Evolutionary conservation across 2,113 vertebrate genomes (phyloP), one percentile per base, ranked within the genome.

Genomic region (Odocoileus virginianus): DNA sequence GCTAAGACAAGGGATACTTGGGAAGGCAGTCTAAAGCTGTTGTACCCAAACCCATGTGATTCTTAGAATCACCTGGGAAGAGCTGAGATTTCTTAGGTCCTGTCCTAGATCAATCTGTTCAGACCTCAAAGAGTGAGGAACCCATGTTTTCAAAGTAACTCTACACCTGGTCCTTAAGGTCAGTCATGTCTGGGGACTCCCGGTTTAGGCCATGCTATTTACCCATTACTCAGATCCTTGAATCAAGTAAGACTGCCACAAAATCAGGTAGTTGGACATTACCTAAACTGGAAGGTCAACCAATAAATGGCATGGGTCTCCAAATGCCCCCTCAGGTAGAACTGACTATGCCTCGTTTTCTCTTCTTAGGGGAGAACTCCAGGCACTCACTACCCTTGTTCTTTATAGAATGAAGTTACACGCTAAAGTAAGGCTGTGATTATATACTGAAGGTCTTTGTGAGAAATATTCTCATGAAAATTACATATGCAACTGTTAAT

Each of bases 401-500:
- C 71, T 71, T 58, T 89, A 90, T 8, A 19, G 45, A 79, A 88
- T 85, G 60, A 67, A 54, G 82, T 12, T 89, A 57, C 60, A 86
- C 16, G 14, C 40, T 52, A n/a, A 96, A 85, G 79, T 57, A 40
- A 87, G 71, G 47, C 55, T 71, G 19, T 3, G 45, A 87, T 82
- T 47, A 84, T 82, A 95, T 83, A 94, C 27, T 52, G 14, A 98
- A 52, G 71, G 71, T 89, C 55, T 92, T 55, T 19, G 13, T 95
- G 64, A 95, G 91, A 89, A 94, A 89, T 43, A 92, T 50, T 57
- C 33, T 93, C 33, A 27, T 79, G 93, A 89, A 93, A 97, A 91
- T 74, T 87, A 89, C 10, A 6, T 50, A 74, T 43, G 74, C 52
- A 88, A 89, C 79, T 58, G 21, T 89, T 85, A 97, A 95, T 30